Evolutionary conservation across 2,888 invertebrate genomes (phyloP).

Genomic region (Ennomos quercinarius): DNA sequence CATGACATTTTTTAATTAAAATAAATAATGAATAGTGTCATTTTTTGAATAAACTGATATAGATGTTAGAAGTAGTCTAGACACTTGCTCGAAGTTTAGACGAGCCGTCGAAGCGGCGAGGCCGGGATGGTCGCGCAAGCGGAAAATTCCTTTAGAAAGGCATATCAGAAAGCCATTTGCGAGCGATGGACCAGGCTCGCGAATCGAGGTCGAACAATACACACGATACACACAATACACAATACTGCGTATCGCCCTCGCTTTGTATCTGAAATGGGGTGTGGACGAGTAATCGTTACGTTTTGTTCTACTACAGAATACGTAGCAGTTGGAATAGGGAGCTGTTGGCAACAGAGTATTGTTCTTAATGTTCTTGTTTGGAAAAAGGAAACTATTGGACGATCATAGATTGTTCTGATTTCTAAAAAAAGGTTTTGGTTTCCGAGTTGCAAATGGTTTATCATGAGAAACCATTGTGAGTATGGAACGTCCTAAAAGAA

Average conservation of each 20-base stretch:
- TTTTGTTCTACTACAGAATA: conserved; percentile 7
- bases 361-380: too few relatives aligned
- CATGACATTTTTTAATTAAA: too few relatives aligned
- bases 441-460: too few relatives aligned
- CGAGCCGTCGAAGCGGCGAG: conserved; percentile 7
- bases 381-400: too few relatives aligned
- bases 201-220: conserved; percentile 17
- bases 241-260: conserved; percentile 1
- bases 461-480: too few relatives aligned
- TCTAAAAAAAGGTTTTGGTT: too few relatives aligned
- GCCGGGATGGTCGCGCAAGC: conserved; percentile 13
- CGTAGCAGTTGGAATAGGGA: background rate
- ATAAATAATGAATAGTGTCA: too few relatives aligned
- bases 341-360: background rate
- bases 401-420: too few relatives aligned
- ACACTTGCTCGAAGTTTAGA: background rate
- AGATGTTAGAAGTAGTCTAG: too few relatives aligned
- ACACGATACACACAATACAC: conserved; percentile 10
- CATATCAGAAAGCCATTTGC: conserved; percentile 33
- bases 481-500: too few relatives aligned
- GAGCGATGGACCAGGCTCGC: conserved; percentile 21
- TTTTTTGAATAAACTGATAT: too few relatives aligned
- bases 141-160: conserved; percentile 23
- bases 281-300: conserved; percentile 8
- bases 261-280: conserved; percentile 13